Evolutionary conservation across 2,113 vertebrate genomes (phyloP).

Genomic region (Labrus mixtus): DNA sequence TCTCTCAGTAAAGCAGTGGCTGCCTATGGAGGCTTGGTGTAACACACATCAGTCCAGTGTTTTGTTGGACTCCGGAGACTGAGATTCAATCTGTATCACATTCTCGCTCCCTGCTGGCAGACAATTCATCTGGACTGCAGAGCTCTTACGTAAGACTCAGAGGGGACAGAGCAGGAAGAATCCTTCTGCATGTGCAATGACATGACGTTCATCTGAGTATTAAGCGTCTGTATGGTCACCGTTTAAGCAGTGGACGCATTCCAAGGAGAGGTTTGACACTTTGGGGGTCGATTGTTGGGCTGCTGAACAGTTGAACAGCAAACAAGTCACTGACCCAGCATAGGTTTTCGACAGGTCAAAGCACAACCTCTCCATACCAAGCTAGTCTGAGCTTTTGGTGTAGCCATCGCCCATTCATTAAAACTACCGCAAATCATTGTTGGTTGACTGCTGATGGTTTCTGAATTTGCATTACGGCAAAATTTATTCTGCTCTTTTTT

Average conservation of each 20-base stretch:
- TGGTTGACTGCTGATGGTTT: too few relatives aligned
- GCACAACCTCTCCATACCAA: too few relatives aligned
- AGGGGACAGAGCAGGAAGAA: not conserved
- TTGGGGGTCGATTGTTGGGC: not conserved
- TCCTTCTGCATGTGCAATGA: slow-evolving; percentile 5
- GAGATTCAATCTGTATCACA: slow-evolving; percentile 38
- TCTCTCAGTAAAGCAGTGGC: slow-evolving; percentile 6
- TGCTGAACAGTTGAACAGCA: too few relatives aligned
- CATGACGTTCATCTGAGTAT: slow-evolving; percentile 36
- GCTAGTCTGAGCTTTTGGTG: too few relatives aligned
- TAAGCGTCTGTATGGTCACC: slow-evolving; percentile 36
- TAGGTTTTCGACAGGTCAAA: too few relatives aligned
- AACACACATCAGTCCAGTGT: slow-evolving; percentile 19
- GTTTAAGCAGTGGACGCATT: slow-evolving; percentile 39
- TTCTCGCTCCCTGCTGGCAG: slow-evolving; percentile 39
- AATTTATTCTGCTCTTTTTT: too few relatives aligned
- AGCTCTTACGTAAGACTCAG: slow-evolving; percentile 47
- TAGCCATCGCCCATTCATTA: too few relatives aligned
- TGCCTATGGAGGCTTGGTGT: not conserved
- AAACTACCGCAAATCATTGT: too few relatives aligned
- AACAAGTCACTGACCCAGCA: too few relatives aligned
- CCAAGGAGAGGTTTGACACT: slow-evolving; percentile 11
- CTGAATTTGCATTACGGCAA: too few relatives aligned
- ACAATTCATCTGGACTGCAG: slow-evolving; percentile 31
- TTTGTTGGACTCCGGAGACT: slow-evolving; percentile 29